These are phyloP conservation scores for Drosophila repleta DNA, from an alignment of 1,140 invertebrate genomes.

Conservation along the genomic window DNA sequence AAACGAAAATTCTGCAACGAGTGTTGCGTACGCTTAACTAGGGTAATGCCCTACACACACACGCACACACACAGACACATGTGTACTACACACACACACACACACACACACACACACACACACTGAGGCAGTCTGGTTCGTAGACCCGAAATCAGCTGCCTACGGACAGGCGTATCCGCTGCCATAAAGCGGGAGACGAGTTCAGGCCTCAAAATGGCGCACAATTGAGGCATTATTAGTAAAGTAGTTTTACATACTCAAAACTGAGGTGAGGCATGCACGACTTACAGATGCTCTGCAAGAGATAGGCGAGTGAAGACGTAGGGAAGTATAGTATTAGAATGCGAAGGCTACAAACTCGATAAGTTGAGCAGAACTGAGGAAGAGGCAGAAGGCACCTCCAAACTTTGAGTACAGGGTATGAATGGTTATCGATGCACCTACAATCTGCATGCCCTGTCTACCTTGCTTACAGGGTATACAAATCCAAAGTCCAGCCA, in stretches of 20 bases:
- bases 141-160: constrained; percentile 25
- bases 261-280: background rate
- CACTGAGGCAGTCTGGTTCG: constrained; percentile 32
- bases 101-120: constrained; percentile 2
- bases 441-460: too few relatives aligned
- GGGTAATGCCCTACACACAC: constrained; percentile 63
- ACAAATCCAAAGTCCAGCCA: constrained; percentile 12
- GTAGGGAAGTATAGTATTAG: too few relatives aligned
- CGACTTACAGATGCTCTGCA: constrained; percentile 1
- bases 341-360: too few relatives aligned
- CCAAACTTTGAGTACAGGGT: too few relatives aligned
- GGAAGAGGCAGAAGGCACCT: too few relatives aligned
- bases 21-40: constrained; percentile 53
- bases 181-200: constrained; percentile 29
- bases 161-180: constrained; percentile 9
- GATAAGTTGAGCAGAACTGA: too few relatives aligned
- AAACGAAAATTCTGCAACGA: constrained; percentile 17
- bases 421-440: too few relatives aligned
- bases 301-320: background rate
- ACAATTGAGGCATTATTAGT: constrained; percentile 83
- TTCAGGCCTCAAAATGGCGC: constrained; percentile 42
- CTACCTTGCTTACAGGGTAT: constrained; percentile 39
- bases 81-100: constrained; percentile 17
- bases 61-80: too few relatives aligned
- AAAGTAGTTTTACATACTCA: constrained; percentile 72